Base-by-base conservation (phyloP, 2,888 invertebrate genomes). In the Poecilus cupreus region DNA sequence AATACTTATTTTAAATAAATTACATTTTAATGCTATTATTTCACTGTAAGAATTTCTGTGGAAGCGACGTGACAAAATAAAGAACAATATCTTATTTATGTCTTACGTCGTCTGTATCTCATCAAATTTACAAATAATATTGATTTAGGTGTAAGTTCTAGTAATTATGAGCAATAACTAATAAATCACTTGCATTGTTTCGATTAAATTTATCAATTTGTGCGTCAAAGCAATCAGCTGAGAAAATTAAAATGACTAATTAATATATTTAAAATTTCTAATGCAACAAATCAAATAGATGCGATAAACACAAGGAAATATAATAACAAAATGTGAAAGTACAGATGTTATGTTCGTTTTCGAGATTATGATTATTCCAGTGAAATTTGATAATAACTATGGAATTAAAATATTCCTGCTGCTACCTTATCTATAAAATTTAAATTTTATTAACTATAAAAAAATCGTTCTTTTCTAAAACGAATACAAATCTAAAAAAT, bases 401-500 rank as follows among this genome's bases (percentile, higher is more conserved):
- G 24, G 60, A n/a, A 10, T 60, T 13, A 60, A 24, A 26, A 24
- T n/a, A 60, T 60, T 60, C 60, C 1, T 4, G 5, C 13, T 13
- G 60, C 60, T 60, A 60, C 60, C 11, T 22, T 60, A 60, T 60
- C 60, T 26, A 60, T 60, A 60, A 60, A 60, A n/a, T 11, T 13
- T 24, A 4, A 32, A 60, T 60, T 60, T 60, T 26, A 60, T 13
- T 60, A 32, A 22, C 26, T 6, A 60, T n/a, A n/a, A n/a, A n/a
- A n/a, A n/a, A n/a, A n/a, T n/a, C n/a, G n/a, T n/a, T n/a, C n/a
- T n/a, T n/a, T n/a, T n/a, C n/a, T n/a, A n/a, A n/a, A n/a, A n/a
- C n/a, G n/a, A n/a, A n/a, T n/a, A n/a, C n/a, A n/a, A n/a, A n/a
- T n/a, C n/a, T n/a, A n/a, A 32, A 2, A 32, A 32, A 6, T 32